Evolutionary conservation across 2,113 vertebrate species (phyloP), one percentile per base, ranked within the genome.

Genomic region (Dromas ardeola): DNA sequence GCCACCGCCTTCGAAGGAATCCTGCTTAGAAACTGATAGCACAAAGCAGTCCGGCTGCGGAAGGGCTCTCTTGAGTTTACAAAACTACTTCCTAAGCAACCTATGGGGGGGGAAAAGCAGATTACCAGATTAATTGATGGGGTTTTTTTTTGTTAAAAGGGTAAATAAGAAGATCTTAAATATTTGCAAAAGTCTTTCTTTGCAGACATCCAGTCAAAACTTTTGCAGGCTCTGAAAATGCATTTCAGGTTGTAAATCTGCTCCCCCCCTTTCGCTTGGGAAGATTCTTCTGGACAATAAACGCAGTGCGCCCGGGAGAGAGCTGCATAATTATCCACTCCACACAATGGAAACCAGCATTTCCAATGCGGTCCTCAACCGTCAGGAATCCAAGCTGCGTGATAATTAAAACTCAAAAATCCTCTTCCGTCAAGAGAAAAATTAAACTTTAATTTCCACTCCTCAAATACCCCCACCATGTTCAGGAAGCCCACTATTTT

Each of bases 211-310:
- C 72, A 61, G 26, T 10, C 72, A 43, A 80, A 93, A 86, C 42
- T 95, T 95, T 38, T 81, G 43, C 70, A 92, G 83, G n/a, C 42
- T 91, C 81, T 74, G 49, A 88, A 88, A 96, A 95, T 34, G 20
- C 72, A 89, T 91, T 95, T 88, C 4, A 6, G 69, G 36, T 70
- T 81, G 83, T 90, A 97, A 94, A 86, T 93, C 47, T 84, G 67
- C 59, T 88, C 74, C 83, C 62, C 61, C 38, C n/a, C 30, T 90
- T 96, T 90, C 50, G 38, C 96, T 94, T 81, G 94, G 89, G 91
- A 97, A 96, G 96, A 96, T 94, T 94, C 80, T 90, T 95, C 91
- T 81, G 79, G 94, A 97, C 95, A 98, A 97, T 94, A 94, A 93
- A 92, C 1, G 21, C 90, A 92, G 77, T 1, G 15, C 94, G 93